Evolutionary conservation across 2,888 invertebrate genomes (phyloP).

Genomic region (Cheilosia urbana): DNA sequence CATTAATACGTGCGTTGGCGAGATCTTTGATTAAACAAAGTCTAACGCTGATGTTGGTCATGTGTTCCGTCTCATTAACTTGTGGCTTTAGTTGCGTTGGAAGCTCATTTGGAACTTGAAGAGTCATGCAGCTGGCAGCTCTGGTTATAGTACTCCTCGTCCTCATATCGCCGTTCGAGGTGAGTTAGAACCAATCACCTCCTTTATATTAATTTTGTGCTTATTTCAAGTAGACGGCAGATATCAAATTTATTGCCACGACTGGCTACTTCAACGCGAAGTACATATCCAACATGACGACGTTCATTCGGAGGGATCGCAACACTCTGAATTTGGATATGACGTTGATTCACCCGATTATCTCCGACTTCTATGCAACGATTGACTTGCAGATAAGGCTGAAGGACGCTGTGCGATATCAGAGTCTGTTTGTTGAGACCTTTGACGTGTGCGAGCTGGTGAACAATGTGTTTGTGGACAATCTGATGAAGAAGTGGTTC

Average conservation of each 20-base stretch:
- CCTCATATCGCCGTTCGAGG: neutral
- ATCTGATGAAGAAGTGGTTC: constrained; percentile 67
- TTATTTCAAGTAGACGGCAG: neutral
- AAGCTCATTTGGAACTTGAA: neutral
- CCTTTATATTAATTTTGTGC: neutral
- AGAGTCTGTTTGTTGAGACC: constrained; percentile 76
- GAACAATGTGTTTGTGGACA: constrained; percentile 45
- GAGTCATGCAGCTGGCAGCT: constrained; percentile 35
- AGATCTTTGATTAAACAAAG: constrained; percentile 61
- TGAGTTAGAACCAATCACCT: neutral
- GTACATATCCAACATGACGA: constrained; percentile 42
- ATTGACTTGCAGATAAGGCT: constrained; percentile 59
- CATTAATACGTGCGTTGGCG: constrained; percentile 32
- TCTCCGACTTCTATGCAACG: constrained; percentile 33
- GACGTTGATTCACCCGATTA: constrained; percentile 23
- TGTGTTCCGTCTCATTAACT: constrained; percentile 44
- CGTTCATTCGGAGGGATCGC: constrained; percentile 24
- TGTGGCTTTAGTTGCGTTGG: constrained; percentile 19
- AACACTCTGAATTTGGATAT: constrained; percentile 54
- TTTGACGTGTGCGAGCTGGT: constrained; percentile 78
- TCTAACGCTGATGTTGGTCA: neutral
- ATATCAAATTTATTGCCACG: constrained; percentile 43
- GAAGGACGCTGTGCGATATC: constrained; percentile 65
- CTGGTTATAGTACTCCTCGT: constrained; percentile 6
- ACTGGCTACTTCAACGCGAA: constrained; percentile 47